phyloP scores from a whole-genome alignment of 2,888 invertebrate species.

The Drosophila vallismaia region DNA sequence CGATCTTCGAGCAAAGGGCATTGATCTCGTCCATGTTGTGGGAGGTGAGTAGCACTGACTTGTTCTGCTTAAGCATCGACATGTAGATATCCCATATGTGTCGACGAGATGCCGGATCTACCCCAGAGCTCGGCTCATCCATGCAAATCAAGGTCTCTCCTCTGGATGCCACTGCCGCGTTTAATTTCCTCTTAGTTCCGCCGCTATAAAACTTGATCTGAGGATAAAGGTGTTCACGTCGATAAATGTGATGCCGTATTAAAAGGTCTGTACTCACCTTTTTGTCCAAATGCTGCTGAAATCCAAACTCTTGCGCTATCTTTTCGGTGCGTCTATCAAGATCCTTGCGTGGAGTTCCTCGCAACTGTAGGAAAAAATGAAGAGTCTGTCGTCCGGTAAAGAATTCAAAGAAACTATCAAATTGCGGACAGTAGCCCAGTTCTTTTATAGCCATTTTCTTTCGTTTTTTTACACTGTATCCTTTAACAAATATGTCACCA shows the following conservation, averaged over 20 bases:
- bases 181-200: slow-evolving; percentile 89
- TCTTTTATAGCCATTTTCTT: slow-evolving; percentile 86
- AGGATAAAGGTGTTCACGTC: too few species aligned
- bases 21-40: slow-evolving; percentile 94
- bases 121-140: slow-evolving; percentile 87
- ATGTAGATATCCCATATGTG: slow-evolving; percentile 89
- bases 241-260: neutral
- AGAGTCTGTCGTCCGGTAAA: slow-evolving; percentile 88
- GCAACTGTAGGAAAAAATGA: slow-evolving; percentile 86
- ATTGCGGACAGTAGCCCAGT: slow-evolving; percentile 89
- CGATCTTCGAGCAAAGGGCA: slow-evolving; percentile 89
- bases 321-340: slow-evolving; percentile 82
- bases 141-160: slow-evolving; percentile 88
- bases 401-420: slow-evolving; percentile 88
- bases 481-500: slow-evolving; percentile 88
- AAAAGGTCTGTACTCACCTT: slow-evolving; percentile 73
- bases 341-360: slow-evolving; percentile 82
- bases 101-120: slow-evolving; percentile 85
- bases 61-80: slow-evolving; percentile 87
- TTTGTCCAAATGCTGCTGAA: slow-evolving; percentile 86
- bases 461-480: slow-evolving; percentile 84
- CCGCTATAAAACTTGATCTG: slow-evolving; percentile 86
- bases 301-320: slow-evolving; percentile 83
- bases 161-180: slow-evolving; percentile 87
- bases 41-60: slow-evolving; percentile 90